Conservation (phyloP, 2,797 vertebrate species). For the Hirundo rustica region DNA sequence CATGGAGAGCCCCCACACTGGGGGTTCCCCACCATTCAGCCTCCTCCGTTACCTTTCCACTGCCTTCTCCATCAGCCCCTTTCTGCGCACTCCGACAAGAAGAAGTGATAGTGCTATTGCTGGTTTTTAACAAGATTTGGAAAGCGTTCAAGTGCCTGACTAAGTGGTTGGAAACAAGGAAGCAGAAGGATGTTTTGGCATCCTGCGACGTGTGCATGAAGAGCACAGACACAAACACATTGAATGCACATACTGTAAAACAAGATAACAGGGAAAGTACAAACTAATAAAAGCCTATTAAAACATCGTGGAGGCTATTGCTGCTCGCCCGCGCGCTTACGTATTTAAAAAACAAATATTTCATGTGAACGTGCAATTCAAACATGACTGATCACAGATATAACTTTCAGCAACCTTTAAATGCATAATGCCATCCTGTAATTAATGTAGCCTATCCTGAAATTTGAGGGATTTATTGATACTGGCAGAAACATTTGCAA, state of each 20-base stretch:
- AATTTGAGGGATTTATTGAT: slow-evolving; percentile 72
- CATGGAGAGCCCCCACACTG: neutral
- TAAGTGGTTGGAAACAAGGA: slow-evolving; percentile 59
- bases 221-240: slow-evolving; percentile 58
- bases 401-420: slow-evolving; percentile 67
- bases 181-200: slow-evolving; percentile 67
- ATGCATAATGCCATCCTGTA: slow-evolving; percentile 61
- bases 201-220: slow-evolving; percentile 26
- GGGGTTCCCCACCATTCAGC: accelerated
- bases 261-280: slow-evolving; percentile 55
- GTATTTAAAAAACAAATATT: slow-evolving; percentile 38
- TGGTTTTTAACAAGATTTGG: slow-evolving; percentile 53
- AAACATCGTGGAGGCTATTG: slow-evolving; percentile 28
- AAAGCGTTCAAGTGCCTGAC: slow-evolving; percentile 25
- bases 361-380: neutral
- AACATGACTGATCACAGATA: slow-evolving; percentile 49
- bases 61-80: neutral
- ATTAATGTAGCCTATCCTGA: slow-evolving; percentile 64
- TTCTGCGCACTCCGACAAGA: neutral
- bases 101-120: slow-evolving; percentile 23
- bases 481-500: slow-evolving; percentile 71
- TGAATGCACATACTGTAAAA: slow-evolving; percentile 55
- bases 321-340: neutral
- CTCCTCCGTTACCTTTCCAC: neutral
- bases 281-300: slow-evolving; percentile 60